Evolutionary conservation across 2,888 invertebrate species (phyloP).

Genomic region (Macaria liturata): DNA sequence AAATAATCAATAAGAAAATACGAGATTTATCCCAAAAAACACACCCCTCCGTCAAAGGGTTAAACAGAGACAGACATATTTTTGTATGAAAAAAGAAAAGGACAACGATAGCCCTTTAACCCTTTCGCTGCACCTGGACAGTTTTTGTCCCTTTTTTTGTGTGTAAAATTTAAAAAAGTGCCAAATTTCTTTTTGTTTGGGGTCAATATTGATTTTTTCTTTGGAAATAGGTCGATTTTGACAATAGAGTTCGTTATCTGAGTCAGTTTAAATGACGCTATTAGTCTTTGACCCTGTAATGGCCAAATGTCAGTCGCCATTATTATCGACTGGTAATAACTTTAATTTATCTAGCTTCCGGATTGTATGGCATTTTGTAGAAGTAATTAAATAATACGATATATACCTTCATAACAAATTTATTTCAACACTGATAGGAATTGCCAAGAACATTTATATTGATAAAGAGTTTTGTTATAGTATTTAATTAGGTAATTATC

Average conservation of each 20-base stretch:
- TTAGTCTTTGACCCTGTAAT: conserved; percentile 57
- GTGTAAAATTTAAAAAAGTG: conserved; percentile 75
- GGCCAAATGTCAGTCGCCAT: conserved; percentile 41
- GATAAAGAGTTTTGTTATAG: no score
- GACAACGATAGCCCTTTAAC: conserved; percentile 54
- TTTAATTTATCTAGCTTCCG: conserved; percentile 11
- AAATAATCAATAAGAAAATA: conserved; percentile 74
- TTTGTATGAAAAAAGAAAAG: conserved; percentile 42
- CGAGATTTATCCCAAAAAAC: conserved; percentile 77
- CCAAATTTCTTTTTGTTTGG: conserved; percentile 71
- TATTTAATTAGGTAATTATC: no score
- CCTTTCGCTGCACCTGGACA: conserved; percentile 78
- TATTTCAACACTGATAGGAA: no score
- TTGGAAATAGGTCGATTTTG: conserved; percentile 47
- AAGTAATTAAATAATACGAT: no score
- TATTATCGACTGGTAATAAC: conserved; percentile 22
- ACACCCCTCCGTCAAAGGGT: conserved; percentile 71
- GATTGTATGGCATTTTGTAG: no score
- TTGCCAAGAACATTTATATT: no score
- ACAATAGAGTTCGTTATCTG: conserved; percentile 77
- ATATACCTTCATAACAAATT: no score
- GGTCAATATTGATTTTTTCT: conserved; percentile 80
- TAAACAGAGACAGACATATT: conserved; percentile 52
- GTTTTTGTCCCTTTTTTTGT: conserved; percentile 59
- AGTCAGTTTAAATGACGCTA: conserved; percentile 62